Base-by-base conservation (phyloP, 2,113 vertebrate species). In the Lepus americanus region DNA sequence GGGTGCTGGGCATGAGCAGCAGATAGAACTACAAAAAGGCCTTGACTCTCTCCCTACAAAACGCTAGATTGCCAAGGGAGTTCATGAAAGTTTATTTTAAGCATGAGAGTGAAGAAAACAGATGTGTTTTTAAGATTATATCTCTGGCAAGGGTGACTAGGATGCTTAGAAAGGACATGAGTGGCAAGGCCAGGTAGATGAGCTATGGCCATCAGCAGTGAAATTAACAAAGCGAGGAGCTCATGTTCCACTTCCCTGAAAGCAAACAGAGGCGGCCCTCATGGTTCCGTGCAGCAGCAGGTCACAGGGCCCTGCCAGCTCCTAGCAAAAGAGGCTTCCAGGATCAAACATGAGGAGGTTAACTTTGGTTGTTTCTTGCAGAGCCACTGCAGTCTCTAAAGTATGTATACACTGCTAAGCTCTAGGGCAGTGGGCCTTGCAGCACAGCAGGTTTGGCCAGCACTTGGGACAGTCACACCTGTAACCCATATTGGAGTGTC, bases 321-420 rank as follows among this genome's bases (percentile, higher is more conserved):
- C 25, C 67, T 85, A 64, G 39, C 83, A 51, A 79, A 49, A 89
- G 85, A 89, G 59, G 74, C 51, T 97, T 93, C 87, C 31, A 33
- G 72, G 36, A 92, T 66, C 83, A 84, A 77, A 87, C n/a, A 76
- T 93, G 80, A 89, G 86, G 49, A 79, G 33, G 66, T 95, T 79
- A 94, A 77, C 77, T 9, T 53, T 19, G 63, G 63, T 82, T 95
- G 74, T 67, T 74, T 92, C 63, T 79, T 90, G n/a, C 59, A 93
- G 77, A 79, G 74, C 66, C 74, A 77, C 33, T 74, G n/a, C 74
- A 79, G 79, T 23, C 36, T 39, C 36, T 36, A 39, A 89, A 29
- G 29, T 49, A 55, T 77, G 33, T 86, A 51, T 89, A 29, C 22
- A 69, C 20, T 66, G 6, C 70, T 87, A 74, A 90, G 66, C 39